Base-by-base conservation (phyloP, 2,113 vertebrate species). In the Chunga burmeisteri region DNA sequence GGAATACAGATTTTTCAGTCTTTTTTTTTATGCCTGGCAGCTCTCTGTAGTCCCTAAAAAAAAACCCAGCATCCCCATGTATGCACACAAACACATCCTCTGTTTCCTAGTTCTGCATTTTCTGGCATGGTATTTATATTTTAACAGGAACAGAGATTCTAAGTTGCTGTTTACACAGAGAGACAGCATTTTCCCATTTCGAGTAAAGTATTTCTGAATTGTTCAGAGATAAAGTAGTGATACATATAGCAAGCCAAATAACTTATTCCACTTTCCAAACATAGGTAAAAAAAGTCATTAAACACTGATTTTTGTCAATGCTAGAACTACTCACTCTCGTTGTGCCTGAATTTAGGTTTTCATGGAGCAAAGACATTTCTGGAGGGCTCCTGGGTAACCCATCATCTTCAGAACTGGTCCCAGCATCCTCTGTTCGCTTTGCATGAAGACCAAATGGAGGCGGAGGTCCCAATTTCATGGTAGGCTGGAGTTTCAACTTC, bases 401-500 rank as follows among this genome's bases (percentile, higher is more conserved):
- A 6, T 98, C 98, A 6, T 99, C 98, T 97, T 99, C 98, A 36
- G 98, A 98, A 89, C 97, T 98, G 81, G 98, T 97, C 47, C 98
- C 98, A 1, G 96, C 55, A 56, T 99, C 98, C 32, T 98, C 98
- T 26, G 94, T 94, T 73, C 97, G 97, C 94, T 98, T 99, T 93
- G 95, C 73, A 30, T 98, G 96, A 71, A 98, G 81, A 70, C 98
- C 96, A 89, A 98, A 94, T 3, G 98, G 98, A 56, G 98, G 98
- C 0, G 99, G 99, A 2, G 98, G 98, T 16, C 99, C 98, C 90
- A 99, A 58, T 97, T 99, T 99, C 98, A 99, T 98, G 71, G 99
- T 99, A 95, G 99, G 99, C 86, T 98, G 99, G 88, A 99, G 98
- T 92, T 99, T 99, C 84, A 99, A 27, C 99, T 99, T 92, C 79